Percentiles rank a stretch among this genome's conserved stretches.
These are phyloP conservation scores for Centroberyx gerrardi DNA, from an alignment of 2,797 vertebrate species.

Conservation along the genomic window DNA sequence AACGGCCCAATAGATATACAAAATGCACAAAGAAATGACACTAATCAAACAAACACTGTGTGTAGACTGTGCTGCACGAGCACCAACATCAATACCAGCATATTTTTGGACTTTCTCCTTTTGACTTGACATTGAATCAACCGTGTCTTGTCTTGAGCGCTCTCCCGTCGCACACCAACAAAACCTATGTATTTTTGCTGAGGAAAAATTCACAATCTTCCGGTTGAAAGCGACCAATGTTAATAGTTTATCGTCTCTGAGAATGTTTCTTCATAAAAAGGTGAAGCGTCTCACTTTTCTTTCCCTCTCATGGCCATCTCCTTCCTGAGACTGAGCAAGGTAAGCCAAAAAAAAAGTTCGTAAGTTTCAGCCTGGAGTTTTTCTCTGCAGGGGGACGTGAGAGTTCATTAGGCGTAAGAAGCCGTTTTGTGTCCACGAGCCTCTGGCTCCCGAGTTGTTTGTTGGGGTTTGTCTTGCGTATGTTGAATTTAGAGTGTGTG, in stretches of 20 bases:
- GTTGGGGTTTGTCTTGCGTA: slow-evolving; percentile 56
- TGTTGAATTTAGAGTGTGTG: slow-evolving; percentile 45
- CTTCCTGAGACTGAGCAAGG: slow-evolving; percentile 87
- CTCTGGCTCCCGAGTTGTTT: slow-evolving; percentile 61
- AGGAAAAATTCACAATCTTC: slow-evolving; percentile 81
- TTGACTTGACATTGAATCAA: slow-evolving; percentile 74
- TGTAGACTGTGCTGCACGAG: slow-evolving; percentile 86
- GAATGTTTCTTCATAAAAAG: slow-evolving; percentile 82
- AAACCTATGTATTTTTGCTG: slow-evolving; percentile 64
- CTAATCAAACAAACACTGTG: slow-evolving; percentile 89
- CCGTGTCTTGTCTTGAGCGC: slow-evolving; percentile 64
- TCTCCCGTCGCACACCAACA: slow-evolving; percentile 52
- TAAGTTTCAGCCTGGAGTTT: slow-evolving; percentile 72
- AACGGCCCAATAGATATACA: slow-evolving; percentile 89
- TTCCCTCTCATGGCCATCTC: slow-evolving; percentile 81
- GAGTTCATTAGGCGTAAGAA: slow-evolving; percentile 57
- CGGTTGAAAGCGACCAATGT: slow-evolving; percentile 76
- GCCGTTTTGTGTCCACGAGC: slow-evolving; percentile 69
- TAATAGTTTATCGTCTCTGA: slow-evolving; percentile 80
- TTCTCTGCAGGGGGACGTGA: slow-evolving; percentile 47
- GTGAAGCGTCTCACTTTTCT: slow-evolving; percentile 71
- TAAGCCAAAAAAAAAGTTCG: slow-evolving; percentile 76
- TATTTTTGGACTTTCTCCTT: slow-evolving; percentile 80
- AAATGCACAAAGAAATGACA: slow-evolving; percentile 91
- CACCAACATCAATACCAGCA: slow-evolving; percentile 90